Percentiles rank a stretch among this genome's conserved stretches.
phyloP scores from a whole-genome alignment of 2,888 invertebrate genomes.

The Coelinius sp. region DNA sequence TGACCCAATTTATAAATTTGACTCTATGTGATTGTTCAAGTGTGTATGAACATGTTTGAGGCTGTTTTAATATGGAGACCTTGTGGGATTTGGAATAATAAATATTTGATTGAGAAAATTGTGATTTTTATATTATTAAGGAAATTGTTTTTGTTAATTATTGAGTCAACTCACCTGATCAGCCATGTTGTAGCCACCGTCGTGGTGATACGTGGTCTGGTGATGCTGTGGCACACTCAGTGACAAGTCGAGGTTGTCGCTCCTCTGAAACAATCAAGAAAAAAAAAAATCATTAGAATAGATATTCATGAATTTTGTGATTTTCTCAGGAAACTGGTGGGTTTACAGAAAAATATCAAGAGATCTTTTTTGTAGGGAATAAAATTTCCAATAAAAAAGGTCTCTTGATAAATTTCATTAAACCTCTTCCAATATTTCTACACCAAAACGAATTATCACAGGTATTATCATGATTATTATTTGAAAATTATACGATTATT shows the following conservation, averaged over 20 bases:
- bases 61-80: neutral
- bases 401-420: neutral
- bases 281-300: neutral
- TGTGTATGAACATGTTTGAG: neutral
- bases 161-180: constrained; percentile 78
- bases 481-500: neutral
- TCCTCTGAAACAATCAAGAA: constrained; percentile 77
- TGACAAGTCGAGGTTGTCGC: constrained; percentile 82
- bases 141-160: too few relatives aligned
- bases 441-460: neutral
- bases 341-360: neutral
- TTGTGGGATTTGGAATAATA: constrained; percentile 24
- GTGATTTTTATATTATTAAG: neutral
- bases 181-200: constrained; percentile 82
- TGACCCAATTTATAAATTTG: neutral
- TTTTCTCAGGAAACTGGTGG: neutral
- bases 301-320: neutral
- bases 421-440: too few relatives aligned
- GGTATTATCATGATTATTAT: neutral
- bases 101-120: neutral
- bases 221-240: constrained; percentile 78
- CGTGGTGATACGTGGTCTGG: constrained; percentile 74
- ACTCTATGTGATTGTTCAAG: neutral
- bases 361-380: neutral
- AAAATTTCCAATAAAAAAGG: neutral